These are phyloP conservation scores for Eurosta solidaginis DNA, from an alignment of 1,140 invertebrate species.

Conservation along the genomic window DNA sequence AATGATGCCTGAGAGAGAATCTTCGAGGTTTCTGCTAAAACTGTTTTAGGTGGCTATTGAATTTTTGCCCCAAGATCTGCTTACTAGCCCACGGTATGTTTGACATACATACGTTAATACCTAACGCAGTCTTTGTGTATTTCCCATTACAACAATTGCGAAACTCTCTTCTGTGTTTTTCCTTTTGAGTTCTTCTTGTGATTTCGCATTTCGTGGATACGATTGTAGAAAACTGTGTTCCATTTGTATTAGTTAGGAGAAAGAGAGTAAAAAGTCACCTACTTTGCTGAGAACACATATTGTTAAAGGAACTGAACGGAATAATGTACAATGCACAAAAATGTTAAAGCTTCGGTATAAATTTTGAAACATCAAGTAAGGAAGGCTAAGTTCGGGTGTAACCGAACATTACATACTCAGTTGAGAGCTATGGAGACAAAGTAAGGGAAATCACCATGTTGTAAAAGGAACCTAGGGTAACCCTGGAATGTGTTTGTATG, in stretches of 20 bases:
- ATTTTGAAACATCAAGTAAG: too few relatives aligned
- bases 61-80: too few relatives aligned
- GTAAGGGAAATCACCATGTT: too few relatives aligned
- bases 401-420: too few relatives aligned
- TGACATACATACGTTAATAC: not conserved
- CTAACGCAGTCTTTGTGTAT: too few relatives aligned
- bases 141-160: not conserved
- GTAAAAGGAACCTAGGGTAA: too few relatives aligned
- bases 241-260: not conserved
- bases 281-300: not conserved
- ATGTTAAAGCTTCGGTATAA: not conserved
- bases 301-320: not conserved
- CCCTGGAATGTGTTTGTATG: too few relatives aligned
- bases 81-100: not conserved
- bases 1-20: too few relatives aligned
- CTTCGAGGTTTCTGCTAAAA: too few relatives aligned
- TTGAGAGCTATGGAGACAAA: too few relatives aligned
- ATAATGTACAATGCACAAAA: not conserved
- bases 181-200: constrained; percentile 22
- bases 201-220: constrained; percentile 10
- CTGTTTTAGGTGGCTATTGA: too few relatives aligned
- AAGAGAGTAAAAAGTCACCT: not conserved
- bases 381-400: too few relatives aligned
- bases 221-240: not conserved
- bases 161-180: constrained; percentile 26